A percentile compares a stretch with the other conserved stretches of the same genome.
These are phyloP conservation scores for Yponomeuta cagnagella DNA, from an alignment of 2,888 invertebrate genomes.

Conservation along the genomic window DNA sequence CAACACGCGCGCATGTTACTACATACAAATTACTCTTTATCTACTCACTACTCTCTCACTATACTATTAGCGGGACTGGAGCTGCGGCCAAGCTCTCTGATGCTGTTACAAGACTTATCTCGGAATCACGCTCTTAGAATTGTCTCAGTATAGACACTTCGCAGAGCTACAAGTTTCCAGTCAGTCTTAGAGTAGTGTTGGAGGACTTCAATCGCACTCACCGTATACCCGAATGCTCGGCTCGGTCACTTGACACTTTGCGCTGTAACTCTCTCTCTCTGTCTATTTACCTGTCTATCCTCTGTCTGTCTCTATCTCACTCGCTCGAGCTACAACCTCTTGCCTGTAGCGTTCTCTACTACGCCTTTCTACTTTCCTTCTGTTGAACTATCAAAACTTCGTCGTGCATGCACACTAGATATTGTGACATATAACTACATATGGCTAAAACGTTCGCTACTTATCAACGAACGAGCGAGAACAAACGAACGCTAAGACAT, in stretches of 20 bases:
- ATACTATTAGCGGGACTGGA: constrained; percentile 67
- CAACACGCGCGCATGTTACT: constrained; percentile 73
- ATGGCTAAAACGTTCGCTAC: constrained; percentile 64
- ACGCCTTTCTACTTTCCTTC: constrained; percentile 67
- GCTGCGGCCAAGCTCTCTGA: constrained; percentile 47
- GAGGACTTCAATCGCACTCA: constrained; percentile 54
- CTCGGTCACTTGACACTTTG: constrained; percentile 63
- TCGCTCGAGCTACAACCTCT: constrained; percentile 69
- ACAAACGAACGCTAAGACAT: constrained; percentile 9
- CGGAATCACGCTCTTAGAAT: not conserved
- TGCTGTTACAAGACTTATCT: not conserved
- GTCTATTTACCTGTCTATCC: constrained; percentile 48
- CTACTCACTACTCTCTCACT: constrained; percentile 70
- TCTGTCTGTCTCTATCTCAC: constrained; percentile 69
- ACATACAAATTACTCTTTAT: constrained; percentile 58
- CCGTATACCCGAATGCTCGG: constrained; percentile 64
- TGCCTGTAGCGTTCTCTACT: constrained; percentile 69
- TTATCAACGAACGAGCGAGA: constrained; percentile 39
- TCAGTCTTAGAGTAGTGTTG: constrained; percentile 38
- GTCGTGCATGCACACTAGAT: constrained; percentile 76
- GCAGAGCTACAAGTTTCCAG: not conserved
- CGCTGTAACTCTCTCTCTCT: constrained; percentile 30
- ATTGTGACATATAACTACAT: constrained; percentile 67
- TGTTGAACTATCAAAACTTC: constrained; percentile 66
- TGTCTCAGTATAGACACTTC: not conserved